Evolutionary conservation across 2,888 invertebrate genomes (phyloP), one percentile per base, ranked within the genome.

Genomic region (Dyspetes luteomarginatus): DNA sequence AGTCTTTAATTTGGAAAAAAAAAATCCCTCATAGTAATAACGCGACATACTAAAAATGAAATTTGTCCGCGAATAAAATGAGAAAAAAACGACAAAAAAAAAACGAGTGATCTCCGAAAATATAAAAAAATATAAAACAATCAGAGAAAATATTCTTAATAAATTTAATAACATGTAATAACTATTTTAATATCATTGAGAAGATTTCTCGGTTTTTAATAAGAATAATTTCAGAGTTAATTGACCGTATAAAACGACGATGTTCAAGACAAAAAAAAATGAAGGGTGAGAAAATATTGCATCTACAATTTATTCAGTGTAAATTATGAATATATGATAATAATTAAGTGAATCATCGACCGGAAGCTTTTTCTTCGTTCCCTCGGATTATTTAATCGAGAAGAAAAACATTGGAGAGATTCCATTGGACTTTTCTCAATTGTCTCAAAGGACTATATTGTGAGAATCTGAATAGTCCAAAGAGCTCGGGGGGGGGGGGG

Each of bases 1-100:
- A 90, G 81, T 92, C 92, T 90, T 85, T 4, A 81, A 26, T 17
- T 36, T 12, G 36, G 12, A 41, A 15, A 60, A 19, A 41, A 5
- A 28, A n/a, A n/a, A n/a, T n/a, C n/a, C n/a, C 1, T 9, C 30
- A 19, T 30, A 36, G 12, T 36, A 12, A 7, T 12, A 36, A 36
- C 36, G 36, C 12, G 9, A 12, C 9, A 36, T n/a, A n/a, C n/a
- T n/a, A n/a, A n/a, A n/a, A n/a, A n/a, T n/a, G n/a, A n/a, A n/a
- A n/a, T n/a, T n/a, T n/a, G n/a, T n/a, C n/a, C n/a, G n/a, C n/a
- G n/a, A n/a, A n/a, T n/a, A n/a, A n/a, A n/a, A n/a, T n/a, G n/a
- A n/a, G n/a, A n/a, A n/a, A n/a, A n/a, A n/a, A n/a, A n/a, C n/a
- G 36, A 36, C 12, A 36, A 36, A 9, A 12, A 36, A 36, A 36